These are phyloP conservation scores for Xanthia togata DNA, from an alignment of 2,888 invertebrate genomes.

Conservation along the genomic window DNA sequence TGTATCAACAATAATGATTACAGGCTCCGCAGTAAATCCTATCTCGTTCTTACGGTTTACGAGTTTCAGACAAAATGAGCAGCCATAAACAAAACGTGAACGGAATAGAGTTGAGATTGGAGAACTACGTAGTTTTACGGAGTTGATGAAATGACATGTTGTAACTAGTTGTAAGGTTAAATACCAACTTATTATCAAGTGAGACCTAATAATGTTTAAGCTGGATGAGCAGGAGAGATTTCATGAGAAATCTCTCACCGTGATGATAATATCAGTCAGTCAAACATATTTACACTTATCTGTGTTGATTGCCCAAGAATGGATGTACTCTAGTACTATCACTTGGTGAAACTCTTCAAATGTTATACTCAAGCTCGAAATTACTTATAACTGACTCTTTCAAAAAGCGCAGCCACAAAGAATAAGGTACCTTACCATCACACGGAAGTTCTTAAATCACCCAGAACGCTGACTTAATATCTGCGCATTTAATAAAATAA, in stretches of 20 bases:
- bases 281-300: background rate
- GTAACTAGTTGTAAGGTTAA: conserved; percentile 10
- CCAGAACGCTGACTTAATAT: conserved; percentile 27
- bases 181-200: background rate
- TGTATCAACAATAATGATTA: conserved; percentile 26
- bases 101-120: conserved; percentile 19
- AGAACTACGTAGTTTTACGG: background rate
- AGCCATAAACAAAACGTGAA: conserved; percentile 54
- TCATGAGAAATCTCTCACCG: no score
- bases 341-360: background rate
- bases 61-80: conserved; percentile 50
- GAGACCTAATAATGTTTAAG: background rate
- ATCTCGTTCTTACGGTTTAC: conserved; percentile 48
- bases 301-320: background rate
- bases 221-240: background rate
- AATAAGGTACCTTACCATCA: background rate
- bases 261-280: no score
- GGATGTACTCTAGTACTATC: background rate
- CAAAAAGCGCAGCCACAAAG: background rate
- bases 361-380: background rate
- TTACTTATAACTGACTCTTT: background rate
- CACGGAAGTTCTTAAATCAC: conserved; percentile 30
- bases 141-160: conserved; percentile 1
- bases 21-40: conserved; percentile 36
- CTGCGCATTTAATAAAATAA: conserved; percentile 52